Evolutionary conservation across 2,113 vertebrate genomes (phyloP).

Genomic region (Neotragus moschatus): DNA sequence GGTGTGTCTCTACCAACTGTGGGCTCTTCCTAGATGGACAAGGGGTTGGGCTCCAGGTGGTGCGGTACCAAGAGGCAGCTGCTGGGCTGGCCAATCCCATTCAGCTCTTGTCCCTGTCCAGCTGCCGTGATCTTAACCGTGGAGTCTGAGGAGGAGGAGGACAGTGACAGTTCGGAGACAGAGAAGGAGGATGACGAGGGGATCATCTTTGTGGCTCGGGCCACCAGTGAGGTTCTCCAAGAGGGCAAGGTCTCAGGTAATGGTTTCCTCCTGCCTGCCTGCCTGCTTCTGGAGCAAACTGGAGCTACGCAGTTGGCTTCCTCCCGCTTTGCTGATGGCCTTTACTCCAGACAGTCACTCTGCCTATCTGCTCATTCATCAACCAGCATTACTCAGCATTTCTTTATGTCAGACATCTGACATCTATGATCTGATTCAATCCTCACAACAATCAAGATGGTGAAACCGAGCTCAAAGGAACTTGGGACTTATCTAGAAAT

Average conservation of each 20-base stretch:
- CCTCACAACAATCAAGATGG: background rate
- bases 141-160: slow-evolving; percentile 87
- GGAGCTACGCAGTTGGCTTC: background rate
- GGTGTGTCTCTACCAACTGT: background rate
- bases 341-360: background rate
- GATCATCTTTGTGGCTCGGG: slow-evolving; percentile 92
- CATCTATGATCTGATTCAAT: background rate
- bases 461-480: background rate
- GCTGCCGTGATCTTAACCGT: slow-evolving; percentile 78
- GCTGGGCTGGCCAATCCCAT: background rate
- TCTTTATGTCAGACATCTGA: background rate
- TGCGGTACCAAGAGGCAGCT: background rate
- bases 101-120: slow-evolving; percentile 81
- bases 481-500: background rate
- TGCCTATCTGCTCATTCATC: background rate
- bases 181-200: slow-evolving; percentile 94
- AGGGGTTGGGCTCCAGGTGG: background rate
- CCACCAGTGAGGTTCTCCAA: slow-evolving; percentile 86
- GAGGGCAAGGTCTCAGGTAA: slow-evolving; percentile 87
- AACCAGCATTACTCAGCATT: background rate
- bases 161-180: slow-evolving; percentile 82
- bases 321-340: background rate
- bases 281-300: background rate
- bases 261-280: background rate
- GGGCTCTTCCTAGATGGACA: background rate